These are phyloP conservation scores for Drosophila sordidula DNA, from an alignment of 2,888 invertebrate species.

Conservation along the genomic window DNA sequence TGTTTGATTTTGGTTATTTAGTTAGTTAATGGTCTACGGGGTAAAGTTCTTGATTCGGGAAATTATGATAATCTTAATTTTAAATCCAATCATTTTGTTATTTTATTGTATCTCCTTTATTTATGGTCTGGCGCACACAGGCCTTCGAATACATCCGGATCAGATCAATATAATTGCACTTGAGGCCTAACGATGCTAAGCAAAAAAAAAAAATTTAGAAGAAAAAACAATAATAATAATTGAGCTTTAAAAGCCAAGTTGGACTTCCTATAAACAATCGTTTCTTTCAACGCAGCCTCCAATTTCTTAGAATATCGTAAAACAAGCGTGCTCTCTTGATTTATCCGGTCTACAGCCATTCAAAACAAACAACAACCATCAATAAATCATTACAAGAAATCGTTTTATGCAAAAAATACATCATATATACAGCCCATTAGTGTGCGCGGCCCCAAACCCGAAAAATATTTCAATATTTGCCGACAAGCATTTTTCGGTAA, in stretches of 20 bases:
- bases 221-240: background rate
- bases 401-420: conserved; percentile 37
- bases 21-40: too few species aligned
- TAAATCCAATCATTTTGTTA: too few species aligned
- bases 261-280: background rate
- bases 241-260: background rate
- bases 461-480: conserved; percentile 68
- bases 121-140: too few species aligned
- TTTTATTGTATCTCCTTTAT: too few species aligned
- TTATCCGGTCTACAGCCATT: conserved; percentile 9
- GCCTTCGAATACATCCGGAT: too few species aligned
- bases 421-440: conserved; percentile 27
- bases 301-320: conserved; percentile 5
- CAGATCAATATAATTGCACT: too few species aligned
- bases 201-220: too few species aligned
- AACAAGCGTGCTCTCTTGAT: conserved; percentile 11
- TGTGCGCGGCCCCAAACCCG: conserved; percentile 5
- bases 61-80: too few species aligned
- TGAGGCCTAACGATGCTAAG: too few species aligned
- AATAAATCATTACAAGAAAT: conserved; percentile 64
- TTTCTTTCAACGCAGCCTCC: background rate
- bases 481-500: conserved; percentile 71
- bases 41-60: too few species aligned
- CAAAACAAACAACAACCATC: conserved; percentile 19
- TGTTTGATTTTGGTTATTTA: too few species aligned